These are phyloP conservation scores for Microcebus jonahi DNA, from an alignment of 2,113 vertebrate species.

Conservation along the genomic window DNA sequence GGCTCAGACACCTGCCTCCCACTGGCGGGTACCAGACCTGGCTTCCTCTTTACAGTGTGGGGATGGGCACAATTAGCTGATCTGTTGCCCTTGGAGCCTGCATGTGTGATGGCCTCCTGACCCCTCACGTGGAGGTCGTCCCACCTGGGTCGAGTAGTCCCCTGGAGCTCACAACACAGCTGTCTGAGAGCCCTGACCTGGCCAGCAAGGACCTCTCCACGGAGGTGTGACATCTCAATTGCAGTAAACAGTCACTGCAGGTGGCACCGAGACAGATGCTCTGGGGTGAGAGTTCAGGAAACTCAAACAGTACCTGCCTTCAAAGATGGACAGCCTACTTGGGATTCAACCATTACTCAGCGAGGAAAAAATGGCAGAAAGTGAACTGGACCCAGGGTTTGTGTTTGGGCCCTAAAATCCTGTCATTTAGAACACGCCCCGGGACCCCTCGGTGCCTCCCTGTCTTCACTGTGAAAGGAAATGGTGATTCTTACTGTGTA, in stretches of 20 bases:
- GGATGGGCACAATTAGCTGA: neutral
- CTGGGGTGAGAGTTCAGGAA: neutral
- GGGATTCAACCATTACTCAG: neutral
- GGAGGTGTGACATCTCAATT: slow-evolving; percentile 18
- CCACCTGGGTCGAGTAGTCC: neutral
- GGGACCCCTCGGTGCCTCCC: neutral
- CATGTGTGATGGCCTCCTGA: fast-evolving
- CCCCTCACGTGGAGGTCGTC: neutral
- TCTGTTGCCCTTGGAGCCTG: neutral
- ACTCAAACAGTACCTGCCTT: slow-evolving; percentile 5
- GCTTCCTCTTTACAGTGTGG: neutral
- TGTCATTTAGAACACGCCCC: too few species aligned
- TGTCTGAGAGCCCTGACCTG: neutral
- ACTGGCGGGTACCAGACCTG: neutral
- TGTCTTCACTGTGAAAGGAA: neutral
- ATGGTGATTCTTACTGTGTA: fast-evolving
- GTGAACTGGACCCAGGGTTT: neutral
- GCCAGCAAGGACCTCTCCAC: neutral
- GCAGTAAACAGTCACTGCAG: slow-evolving; percentile 66
- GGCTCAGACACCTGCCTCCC: neutral
- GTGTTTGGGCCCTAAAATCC: neutral
- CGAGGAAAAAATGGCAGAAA: neutral
- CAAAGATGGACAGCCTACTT: neutral
- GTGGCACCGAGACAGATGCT: neutral
- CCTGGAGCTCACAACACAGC: neutral